These are phyloP conservation scores for Hydropotes inermis DNA, from an alignment of 2,113 vertebrate genomes.

Conservation along the genomic window DNA sequence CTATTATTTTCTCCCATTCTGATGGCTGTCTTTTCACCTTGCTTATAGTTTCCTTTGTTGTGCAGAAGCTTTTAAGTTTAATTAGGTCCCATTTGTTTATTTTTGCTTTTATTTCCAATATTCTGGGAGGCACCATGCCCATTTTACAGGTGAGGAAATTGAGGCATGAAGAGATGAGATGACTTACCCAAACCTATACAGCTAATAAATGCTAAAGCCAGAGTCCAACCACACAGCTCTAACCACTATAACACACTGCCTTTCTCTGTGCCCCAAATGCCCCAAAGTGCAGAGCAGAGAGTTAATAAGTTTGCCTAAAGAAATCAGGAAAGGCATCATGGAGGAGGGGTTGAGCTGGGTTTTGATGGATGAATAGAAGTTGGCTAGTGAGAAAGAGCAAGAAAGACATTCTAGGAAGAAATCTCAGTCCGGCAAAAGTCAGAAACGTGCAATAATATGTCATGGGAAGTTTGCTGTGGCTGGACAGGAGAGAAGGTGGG, in stretches of 20 bases:
- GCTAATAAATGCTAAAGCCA: neutral
- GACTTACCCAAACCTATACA: neutral
- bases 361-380: slow-evolving; percentile 38
- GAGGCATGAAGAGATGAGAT: neutral
- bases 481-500: neutral
- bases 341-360: neutral
- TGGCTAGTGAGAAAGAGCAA: neutral
- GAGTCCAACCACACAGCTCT: neutral
- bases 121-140: no score
- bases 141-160: neutral
- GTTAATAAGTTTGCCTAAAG: neutral
- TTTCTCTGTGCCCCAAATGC: neutral
- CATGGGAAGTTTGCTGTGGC: neutral
- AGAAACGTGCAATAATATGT: neutral
- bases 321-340: neutral
- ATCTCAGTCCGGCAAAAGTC: neutral
- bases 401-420: neutral
- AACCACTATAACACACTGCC: neutral
- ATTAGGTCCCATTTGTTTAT: no score
- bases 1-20: no score
- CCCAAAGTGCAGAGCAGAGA: neutral
- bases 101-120: no score
- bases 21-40: no score
- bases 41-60: no score
- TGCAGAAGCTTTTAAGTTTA: no score